A percentile compares a stretch with the other conserved stretches of the same genome.
Conservation (phyloP, 2,113 vertebrate species). For the Phaethornis superciliosus region DNA sequence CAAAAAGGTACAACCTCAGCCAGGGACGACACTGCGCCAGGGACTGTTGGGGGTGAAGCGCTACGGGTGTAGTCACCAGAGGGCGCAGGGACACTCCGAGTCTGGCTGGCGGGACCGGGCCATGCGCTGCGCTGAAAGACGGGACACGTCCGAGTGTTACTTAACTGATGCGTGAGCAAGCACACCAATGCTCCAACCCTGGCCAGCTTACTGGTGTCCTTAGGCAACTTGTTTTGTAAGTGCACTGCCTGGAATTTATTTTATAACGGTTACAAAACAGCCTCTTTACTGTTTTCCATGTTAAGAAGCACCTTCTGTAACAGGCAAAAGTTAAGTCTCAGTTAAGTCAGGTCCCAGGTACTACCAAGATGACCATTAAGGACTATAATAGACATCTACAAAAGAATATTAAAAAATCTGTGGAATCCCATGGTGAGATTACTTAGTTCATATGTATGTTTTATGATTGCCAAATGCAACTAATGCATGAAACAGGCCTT, state of each 20-base stretch:
- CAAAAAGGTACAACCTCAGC: fast-evolving
- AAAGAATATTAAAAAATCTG: not conserved
- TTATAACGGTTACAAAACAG: slow-evolving; percentile 35
- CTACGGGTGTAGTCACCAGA: not conserved
- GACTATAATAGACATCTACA: not conserved
- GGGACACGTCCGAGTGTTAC: not conserved
- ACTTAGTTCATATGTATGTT: not conserved
- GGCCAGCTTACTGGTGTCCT: not conserved
- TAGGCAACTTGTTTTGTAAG: not conserved
- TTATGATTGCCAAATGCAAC: not conserved
- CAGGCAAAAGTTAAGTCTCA: no score
- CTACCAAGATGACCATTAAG: not conserved
- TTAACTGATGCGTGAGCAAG: not conserved
- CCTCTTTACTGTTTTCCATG: not conserved
- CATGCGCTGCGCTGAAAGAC: fast-evolving
- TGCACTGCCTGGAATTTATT: not conserved
- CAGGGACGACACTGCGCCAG: no score
- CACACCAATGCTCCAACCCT: not conserved
- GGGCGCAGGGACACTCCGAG: slow-evolving; percentile 21
- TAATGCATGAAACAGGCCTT: not conserved
- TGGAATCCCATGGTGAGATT: not conserved
- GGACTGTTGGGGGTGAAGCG: no score
- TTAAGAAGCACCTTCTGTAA: not conserved
- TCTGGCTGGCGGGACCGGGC: not conserved
- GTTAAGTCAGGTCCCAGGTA: not conserved